These are phyloP conservation scores for Phaethornis superciliosus DNA, from an alignment of 2,113 vertebrate species.

Conservation along the genomic window DNA sequence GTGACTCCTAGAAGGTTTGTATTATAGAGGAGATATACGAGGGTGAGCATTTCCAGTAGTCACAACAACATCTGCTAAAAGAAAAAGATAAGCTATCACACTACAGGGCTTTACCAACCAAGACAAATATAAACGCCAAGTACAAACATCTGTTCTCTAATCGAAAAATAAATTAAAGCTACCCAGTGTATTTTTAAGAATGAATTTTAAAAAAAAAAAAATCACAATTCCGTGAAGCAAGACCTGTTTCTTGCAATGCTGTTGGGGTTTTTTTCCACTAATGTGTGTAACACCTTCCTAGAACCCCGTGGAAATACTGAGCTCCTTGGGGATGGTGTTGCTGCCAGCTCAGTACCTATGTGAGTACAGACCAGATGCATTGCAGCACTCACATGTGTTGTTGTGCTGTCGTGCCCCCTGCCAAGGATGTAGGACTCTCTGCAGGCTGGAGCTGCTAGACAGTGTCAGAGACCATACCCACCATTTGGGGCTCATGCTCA, in stretches of 20 bases:
- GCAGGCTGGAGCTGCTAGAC: neutral
- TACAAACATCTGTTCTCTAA: neutral
- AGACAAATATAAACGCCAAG: neutral
- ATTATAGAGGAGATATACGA: neutral
- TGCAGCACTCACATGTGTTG: accelerated
- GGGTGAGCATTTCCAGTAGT: neutral
- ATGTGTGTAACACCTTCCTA: accelerated
- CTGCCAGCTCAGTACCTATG: neutral
- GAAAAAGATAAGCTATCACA: neutral
- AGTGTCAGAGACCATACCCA: neutral
- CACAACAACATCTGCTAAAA: neutral
- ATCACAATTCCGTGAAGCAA: neutral
- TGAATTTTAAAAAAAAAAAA: neutral
- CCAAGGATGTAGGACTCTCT: accelerated
- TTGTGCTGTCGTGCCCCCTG: accelerated
- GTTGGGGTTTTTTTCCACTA: neutral
- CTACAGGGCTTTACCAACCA: neutral
- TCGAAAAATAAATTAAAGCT: neutral
- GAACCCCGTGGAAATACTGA: neutral
- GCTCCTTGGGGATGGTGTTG: neutral
- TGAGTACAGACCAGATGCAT: accelerated
- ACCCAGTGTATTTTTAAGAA: neutral
- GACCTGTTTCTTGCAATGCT: neutral
- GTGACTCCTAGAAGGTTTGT: neutral
- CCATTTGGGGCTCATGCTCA: neutral